Percentiles rank a stretch among this genome's conserved stretches.
phyloP scores from a whole-genome alignment of 2,113 vertebrate species.

The Cnemophilus loriae region DNA sequence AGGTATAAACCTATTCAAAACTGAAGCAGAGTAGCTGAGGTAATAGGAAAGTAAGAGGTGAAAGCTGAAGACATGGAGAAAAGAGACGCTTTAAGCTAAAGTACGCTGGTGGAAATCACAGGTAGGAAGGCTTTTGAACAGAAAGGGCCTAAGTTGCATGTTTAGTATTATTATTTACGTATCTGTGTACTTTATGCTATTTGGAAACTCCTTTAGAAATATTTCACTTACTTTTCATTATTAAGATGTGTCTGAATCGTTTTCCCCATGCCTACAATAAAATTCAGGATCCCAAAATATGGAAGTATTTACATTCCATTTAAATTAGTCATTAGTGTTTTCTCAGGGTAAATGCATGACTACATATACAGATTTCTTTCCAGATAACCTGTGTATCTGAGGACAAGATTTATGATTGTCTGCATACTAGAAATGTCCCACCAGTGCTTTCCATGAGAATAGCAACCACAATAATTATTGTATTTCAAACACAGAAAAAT shows the following conservation, averaged over 20 bases:
- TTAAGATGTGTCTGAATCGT: background rate
- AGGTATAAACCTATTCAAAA: background rate
- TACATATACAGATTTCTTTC: background rate
- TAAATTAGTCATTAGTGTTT: background rate
- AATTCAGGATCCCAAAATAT: background rate
- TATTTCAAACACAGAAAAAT: background rate
- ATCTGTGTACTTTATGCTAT: fast-evolving
- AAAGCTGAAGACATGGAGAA: background rate
- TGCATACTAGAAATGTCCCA: background rate
- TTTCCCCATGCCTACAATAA: background rate
- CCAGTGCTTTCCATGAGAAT: background rate
- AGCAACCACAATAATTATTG: background rate
- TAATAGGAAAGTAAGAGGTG: background rate
- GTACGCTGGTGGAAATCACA: background rate
- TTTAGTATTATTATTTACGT: background rate
- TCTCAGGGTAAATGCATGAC: background rate
- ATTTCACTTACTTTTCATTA: background rate
- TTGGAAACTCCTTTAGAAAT: background rate
- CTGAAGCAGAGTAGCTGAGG: background rate
- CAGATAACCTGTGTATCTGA: background rate
- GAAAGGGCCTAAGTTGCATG: background rate
- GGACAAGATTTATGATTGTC: background rate
- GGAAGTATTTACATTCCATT: background rate
- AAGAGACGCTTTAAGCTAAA: background rate
- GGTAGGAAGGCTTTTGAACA: background rate